Percentiles rank a stretch among this genome's conserved stretches.
Conservation (phyloP, 2,888 invertebrate species). For the Idaea dimidiata region DNA sequence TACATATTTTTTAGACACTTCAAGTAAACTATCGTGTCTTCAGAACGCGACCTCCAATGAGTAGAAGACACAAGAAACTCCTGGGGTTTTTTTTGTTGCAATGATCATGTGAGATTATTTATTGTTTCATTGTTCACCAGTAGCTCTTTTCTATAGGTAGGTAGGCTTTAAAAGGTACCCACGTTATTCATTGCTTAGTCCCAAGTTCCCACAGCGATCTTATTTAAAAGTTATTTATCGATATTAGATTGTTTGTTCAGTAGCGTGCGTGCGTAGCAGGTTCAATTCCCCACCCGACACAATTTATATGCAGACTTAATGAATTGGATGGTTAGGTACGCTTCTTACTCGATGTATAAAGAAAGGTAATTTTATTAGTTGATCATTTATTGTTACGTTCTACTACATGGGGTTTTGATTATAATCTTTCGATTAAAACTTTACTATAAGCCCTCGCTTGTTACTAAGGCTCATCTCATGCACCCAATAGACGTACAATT, state of each 20-base stretch:
- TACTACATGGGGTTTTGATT: neutral
- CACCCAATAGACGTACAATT: neutral
- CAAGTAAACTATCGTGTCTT: too few species aligned
- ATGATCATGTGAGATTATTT: too few species aligned
- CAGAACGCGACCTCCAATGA: too few species aligned
- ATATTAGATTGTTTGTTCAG: slow-evolving; percentile 23
- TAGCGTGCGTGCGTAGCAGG: slow-evolving; percentile 21
- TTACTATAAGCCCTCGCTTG: neutral
- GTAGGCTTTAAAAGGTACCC: too few species aligned
- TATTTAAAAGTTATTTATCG: slow-evolving; percentile 22
- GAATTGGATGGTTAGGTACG: neutral
- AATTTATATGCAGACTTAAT: slow-evolving; percentile 13
- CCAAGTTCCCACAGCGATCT: slow-evolving; percentile 3
- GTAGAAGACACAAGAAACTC: too few species aligned
- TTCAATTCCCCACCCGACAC: slow-evolving; percentile 21
- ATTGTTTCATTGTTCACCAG: too few species aligned
- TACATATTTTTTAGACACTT: too few species aligned
- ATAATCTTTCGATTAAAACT: neutral
- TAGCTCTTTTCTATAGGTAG: too few species aligned
- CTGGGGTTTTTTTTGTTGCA: too few species aligned
- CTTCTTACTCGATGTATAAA: slow-evolving; percentile 13
- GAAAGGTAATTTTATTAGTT: neutral
- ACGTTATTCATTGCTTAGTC: slow-evolving; percentile 1
- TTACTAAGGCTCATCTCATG: neutral
- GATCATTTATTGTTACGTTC: neutral